Percentiles rank a stretch among this genome's conserved stretches.
Conservation (phyloP, 92 coral and sea anemone genomes). For the Isaurus tuberculatus region DNA sequence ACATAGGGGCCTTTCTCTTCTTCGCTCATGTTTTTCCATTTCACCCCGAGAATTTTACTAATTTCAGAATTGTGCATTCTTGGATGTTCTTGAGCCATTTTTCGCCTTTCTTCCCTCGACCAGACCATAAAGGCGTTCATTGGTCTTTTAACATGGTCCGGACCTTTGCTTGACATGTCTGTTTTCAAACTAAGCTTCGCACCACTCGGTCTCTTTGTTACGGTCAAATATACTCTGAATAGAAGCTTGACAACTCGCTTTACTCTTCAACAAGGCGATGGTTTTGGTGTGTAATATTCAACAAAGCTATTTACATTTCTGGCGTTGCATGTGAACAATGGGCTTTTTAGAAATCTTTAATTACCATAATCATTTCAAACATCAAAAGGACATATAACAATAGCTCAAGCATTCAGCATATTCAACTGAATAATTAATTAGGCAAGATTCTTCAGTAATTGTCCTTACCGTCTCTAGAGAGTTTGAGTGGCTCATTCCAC, state of each 20-base stretch:
- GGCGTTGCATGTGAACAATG: conserved; percentile 99
- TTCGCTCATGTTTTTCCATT: conserved; percentile 87
- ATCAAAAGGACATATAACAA: conserved; percentile 88
- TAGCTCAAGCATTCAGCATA: conserved; percentile 79
- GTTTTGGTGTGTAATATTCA: conserved; percentile 80
- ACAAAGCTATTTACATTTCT: conserved; percentile 99
- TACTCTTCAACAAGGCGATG: conserved; percentile 78
- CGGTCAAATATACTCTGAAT: conserved; percentile 63
- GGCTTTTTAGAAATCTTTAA: conserved; percentile 97
- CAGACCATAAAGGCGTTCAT: conserved; percentile 99
- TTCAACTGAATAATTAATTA: conserved; percentile 97
- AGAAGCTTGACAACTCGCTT: conserved; percentile 86
- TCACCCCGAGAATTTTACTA: conserved; percentile 90
- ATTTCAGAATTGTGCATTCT: conserved; percentile 99
- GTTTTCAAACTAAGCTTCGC: conserved; percentile 52
- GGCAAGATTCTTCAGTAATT: conserved; percentile 48
- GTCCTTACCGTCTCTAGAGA: conserved; percentile 43
- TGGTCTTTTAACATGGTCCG: conserved; percentile 95
- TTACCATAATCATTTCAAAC: conserved; percentile 99
- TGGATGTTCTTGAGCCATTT: conserved; percentile 90
- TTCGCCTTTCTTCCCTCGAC: conserved; percentile 85
- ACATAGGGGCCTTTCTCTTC: conserved; percentile 83
- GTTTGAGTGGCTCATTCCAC: conserved; percentile 1
- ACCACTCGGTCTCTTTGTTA: conserved; percentile 67
- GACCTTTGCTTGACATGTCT: conserved; percentile 80